Conservation (phyloP, 2,797 vertebrate genomes). For the Gambelia wislizenii region DNA sequence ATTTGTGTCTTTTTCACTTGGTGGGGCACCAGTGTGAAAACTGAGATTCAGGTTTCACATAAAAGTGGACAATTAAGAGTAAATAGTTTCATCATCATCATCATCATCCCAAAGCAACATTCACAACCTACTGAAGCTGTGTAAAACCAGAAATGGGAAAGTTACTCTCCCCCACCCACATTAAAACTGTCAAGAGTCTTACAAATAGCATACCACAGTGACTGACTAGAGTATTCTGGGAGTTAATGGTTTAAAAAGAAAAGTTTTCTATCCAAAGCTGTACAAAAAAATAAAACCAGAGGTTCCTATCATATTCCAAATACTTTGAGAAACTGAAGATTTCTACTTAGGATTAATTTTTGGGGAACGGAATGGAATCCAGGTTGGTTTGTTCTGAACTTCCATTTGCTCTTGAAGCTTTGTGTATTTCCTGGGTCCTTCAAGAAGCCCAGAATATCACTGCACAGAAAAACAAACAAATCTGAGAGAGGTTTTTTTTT, state of each 20-base stretch:
- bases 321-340: neutral
- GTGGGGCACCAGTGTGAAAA: neutral
- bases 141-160: too few species aligned
- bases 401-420: neutral
- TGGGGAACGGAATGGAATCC: too few species aligned
- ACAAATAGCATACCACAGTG: too few species aligned
- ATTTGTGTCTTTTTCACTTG: neutral
- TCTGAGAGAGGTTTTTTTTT: neutral
- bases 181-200: too few species aligned
- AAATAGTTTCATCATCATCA: neutral
- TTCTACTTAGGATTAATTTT: neutral
- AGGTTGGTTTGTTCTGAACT: neutral
- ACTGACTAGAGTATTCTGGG: too few species aligned
- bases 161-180: too few species aligned
- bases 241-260: neutral
- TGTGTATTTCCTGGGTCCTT: rapidly evolving
- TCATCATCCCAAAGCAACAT: neutral
- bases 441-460: rapidly evolving
- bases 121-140: neutral
- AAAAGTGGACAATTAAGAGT: neutral
- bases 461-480: neutral
- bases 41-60: too few species aligned
- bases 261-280: too few species aligned
- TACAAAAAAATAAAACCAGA: too few species aligned
- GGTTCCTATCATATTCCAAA: neutral